phyloP scores from a whole-genome alignment of 2,797 vertebrate species.

The Apogon talboti region DNA sequence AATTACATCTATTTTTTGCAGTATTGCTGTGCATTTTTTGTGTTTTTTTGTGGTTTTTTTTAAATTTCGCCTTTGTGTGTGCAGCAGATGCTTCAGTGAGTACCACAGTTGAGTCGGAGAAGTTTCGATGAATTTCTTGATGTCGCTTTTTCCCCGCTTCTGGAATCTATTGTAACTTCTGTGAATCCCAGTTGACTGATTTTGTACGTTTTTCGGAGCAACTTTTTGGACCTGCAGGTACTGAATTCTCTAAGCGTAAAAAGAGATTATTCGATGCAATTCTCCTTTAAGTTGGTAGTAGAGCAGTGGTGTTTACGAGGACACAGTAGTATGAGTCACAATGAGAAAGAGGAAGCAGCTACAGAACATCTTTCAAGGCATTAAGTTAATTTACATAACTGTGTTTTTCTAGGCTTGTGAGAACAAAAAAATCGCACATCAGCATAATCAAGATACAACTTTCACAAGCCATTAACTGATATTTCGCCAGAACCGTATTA shows the following conservation, averaged over 20 bases:
- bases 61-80: too few species aligned
- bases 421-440: slow-evolving; percentile 54
- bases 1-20: too few species aligned
- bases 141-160: too few species aligned
- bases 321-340: slow-evolving; percentile 73
- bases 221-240: not conserved
- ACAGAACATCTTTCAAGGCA: slow-evolving; percentile 66
- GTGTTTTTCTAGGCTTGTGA: slow-evolving; percentile 48
- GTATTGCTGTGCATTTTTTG: too few species aligned
- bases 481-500: slow-evolving; percentile 74
- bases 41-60: too few species aligned
- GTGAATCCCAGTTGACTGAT: not conserved
- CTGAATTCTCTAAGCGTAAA: not conserved
- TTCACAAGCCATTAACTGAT: slow-evolving; percentile 78
- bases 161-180: not conserved
- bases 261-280: not conserved
- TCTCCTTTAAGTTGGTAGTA: slow-evolving; percentile 14
- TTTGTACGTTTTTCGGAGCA: not conserved
- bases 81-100: too few species aligned
- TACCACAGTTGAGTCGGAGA: too few species aligned
- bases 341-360: slow-evolving; percentile 65
- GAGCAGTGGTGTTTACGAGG: slow-evolving; percentile 58
- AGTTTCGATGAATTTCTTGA: too few species aligned
- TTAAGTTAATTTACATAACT: slow-evolving; percentile 70
- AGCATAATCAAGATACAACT: slow-evolving; percentile 72